Evolutionary conservation across 2,888 invertebrate species (phyloP), one percentile per base, ranked within the genome.

Genomic region (Ethmia dodecea): DNA sequence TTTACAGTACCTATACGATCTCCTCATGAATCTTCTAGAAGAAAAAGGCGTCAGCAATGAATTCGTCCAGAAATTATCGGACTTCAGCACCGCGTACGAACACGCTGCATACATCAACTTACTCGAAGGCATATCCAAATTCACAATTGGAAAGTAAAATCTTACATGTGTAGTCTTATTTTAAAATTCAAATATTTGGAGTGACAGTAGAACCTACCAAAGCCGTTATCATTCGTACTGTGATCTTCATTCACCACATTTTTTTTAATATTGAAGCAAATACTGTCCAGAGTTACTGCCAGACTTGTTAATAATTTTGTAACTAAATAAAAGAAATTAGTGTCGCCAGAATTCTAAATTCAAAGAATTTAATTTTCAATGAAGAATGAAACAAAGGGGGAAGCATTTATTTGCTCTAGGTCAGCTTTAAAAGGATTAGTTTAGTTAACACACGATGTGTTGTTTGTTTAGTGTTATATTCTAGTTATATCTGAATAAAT

Each of bases 41-140:
- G 99, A 99, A 70, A 95, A 99, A 55, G 99, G 99, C 20, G 88
- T 99, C 42, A 93, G 94, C 61, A 96, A 96, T 60, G 95, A 96
- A 45, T 98, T 99, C 77, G 94, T 92, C 1, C 94, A 95, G 55
- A 94, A 97, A 65, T 67, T 99, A 12, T 91, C 95, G 0, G 92
- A 94, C 43, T 92, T 95, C 69, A 94, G 95, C 66, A 98, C 99
- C 2, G 90, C 91, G 1, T 97, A 97, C 66, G 99, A 99, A 75
- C 98, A 99, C 72, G 88, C 92, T 1, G 92, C 94, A 1, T 99
- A 99, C 75, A 94, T 99, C 64, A 91, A 91, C 38, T 88, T 99
- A 16, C 86, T 99, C 33, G 94, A 97, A 72, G 90, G 91, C 26
- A 86, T 98, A 31, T 96, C 96, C 33, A 93, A 93, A 52, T 98